These are phyloP conservation scores for Eutolmus rufibarbis DNA, from an alignment of 2,888 invertebrate genomes.

Conservation along the genomic window DNA sequence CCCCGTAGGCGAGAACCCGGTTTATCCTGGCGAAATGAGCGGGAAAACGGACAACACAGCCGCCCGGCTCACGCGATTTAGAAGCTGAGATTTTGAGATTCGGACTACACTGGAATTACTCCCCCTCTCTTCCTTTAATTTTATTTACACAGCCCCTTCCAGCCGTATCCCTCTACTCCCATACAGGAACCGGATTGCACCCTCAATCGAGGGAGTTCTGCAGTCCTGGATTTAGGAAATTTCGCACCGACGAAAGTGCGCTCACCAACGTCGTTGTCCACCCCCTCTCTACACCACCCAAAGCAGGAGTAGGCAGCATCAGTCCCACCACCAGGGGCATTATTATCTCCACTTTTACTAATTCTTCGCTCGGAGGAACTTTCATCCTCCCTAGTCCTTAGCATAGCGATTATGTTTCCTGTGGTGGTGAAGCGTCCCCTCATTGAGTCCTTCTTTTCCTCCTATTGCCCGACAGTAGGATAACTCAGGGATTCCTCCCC, in stretches of 20 bases:
- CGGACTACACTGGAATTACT: background rate
- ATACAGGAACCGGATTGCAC: background rate
- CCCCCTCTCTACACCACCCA: background rate
- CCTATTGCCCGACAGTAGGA: background rate
- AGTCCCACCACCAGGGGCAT: background rate
- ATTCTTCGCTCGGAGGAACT: conserved; percentile 21
- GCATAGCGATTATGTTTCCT: background rate
- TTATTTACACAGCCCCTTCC: conserved; percentile 5
- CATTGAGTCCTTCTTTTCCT: background rate
- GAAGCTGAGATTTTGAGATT: background rate
- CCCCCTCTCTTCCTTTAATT: conserved; percentile 21
- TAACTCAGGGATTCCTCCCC: background rate
- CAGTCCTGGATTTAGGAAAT: background rate
- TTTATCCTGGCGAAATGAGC: background rate
- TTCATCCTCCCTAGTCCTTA: conserved; percentile 30
- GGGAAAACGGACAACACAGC: background rate
- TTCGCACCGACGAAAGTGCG: conserved; percentile 31
- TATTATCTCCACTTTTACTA: conserved; percentile 43
- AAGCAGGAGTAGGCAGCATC: background rate
- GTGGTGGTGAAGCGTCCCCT: background rate
- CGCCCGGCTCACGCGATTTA: background rate
- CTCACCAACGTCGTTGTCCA: background rate
- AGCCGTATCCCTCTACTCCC: background rate
- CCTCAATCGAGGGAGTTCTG: background rate
- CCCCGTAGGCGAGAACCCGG: background rate